A percentile compares a stretch with the other conserved stretches of the same genome.
These are phyloP conservation scores for Brienomyrus brachyistius DNA, from an alignment of 2,113 vertebrate species.

Conservation along the genomic window DNA sequence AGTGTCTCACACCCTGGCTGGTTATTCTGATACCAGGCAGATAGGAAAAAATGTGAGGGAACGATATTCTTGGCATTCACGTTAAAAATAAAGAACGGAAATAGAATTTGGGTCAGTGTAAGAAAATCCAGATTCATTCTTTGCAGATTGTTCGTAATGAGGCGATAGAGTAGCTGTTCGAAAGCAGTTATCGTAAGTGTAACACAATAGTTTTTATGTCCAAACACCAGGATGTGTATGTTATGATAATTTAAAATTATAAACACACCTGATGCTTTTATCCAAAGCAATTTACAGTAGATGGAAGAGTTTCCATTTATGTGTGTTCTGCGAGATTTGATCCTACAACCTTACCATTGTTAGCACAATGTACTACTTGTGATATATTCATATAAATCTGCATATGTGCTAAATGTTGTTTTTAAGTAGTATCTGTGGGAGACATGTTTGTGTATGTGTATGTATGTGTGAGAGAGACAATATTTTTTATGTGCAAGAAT, in stretches of 20 bases:
- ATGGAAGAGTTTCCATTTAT: not conserved
- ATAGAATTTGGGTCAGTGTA: not conserved
- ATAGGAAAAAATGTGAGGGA: not conserved
- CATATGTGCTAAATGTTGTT: not conserved
- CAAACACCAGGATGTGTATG: not conserved
- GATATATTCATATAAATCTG: not conserved
- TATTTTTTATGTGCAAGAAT: slow-evolving; percentile 11
- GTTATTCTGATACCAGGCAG: not conserved
- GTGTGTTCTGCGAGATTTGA: not conserved
- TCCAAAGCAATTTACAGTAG: not conserved
- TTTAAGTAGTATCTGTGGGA: not conserved
- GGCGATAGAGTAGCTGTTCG: not conserved
- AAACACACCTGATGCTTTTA: not conserved
- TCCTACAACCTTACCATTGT: not conserved
- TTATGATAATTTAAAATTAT: not conserved
- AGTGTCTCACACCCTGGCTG: not conserved
- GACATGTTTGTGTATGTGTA: not conserved
- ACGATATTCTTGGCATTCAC: not conserved
- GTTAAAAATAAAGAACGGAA: not conserved
- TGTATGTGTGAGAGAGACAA: not conserved
- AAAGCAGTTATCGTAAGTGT: not conserved
- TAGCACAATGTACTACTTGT: not conserved
- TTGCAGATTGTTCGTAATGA: not conserved
- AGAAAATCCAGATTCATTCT: not conserved
- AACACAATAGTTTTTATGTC: not conserved